Evolutionary conservation across 1,140 invertebrate genomes (phyloP).

Genomic region (Saccostrea glomerata): DNA sequence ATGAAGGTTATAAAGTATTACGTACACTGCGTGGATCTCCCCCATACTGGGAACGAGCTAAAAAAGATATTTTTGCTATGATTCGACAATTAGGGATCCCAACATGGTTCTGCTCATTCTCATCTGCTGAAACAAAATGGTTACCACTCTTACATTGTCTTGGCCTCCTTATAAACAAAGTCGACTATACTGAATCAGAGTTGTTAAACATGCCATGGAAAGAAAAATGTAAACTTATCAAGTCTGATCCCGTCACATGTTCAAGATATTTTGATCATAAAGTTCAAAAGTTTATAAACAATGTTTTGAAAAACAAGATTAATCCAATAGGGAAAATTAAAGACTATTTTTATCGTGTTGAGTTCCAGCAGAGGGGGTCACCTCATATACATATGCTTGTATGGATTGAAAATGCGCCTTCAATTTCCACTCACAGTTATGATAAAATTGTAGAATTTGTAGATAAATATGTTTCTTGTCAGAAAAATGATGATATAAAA

Average conservation of each 20-base stretch:
- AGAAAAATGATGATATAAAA: constrained; percentile 1
- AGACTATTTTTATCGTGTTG: constrained; percentile 29
- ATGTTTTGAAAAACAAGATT: constrained; percentile 43
- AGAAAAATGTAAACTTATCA: constrained; percentile 26
- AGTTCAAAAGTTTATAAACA: constrained; percentile 9
- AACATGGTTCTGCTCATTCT: constrained; percentile 52
- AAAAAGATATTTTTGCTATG: constrained; percentile 64
- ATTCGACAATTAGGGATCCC: constrained; percentile 61
- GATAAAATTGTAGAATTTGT: constrained; percentile 50
- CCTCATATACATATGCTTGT: constrained; percentile 78
- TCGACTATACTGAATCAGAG: background rate
- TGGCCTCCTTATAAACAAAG: background rate
- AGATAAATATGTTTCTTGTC: constrained; percentile 57
- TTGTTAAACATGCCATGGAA: constrained; percentile 29
- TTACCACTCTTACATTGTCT: constrained; percentile 24
- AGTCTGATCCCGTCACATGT: constrained; percentile 50
- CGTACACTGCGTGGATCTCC: constrained; percentile 53
- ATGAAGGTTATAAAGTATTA: constrained; percentile 61
- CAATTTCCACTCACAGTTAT: constrained; percentile 31
- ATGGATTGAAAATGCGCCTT: constrained; percentile 76
- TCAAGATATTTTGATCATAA: constrained; percentile 32
- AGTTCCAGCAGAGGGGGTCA: constrained; percentile 71
- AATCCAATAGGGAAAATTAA: background rate
- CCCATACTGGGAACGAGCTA: constrained; percentile 52
- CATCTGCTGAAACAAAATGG: constrained; percentile 59